Evolutionary conservation across 2,888 invertebrate species (phyloP).

Genomic region (Periphyllus acericola): DNA sequence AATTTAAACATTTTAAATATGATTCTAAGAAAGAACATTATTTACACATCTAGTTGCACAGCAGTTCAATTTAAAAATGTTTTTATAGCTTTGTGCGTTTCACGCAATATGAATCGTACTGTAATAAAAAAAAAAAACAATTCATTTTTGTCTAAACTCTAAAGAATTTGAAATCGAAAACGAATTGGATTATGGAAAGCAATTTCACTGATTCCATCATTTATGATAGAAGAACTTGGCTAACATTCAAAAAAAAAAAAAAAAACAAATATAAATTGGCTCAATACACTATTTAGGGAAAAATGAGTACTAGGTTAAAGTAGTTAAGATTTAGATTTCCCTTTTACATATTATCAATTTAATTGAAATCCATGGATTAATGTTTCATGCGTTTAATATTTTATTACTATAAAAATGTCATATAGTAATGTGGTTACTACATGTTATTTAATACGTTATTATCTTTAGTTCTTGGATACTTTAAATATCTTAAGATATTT

Average conservation of each 20-base stretch:
- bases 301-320: conserved; percentile 18
- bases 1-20: too few relatives aligned
- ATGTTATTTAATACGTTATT: too few relatives aligned
- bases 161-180: conserved; percentile 11
- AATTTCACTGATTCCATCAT: not conserved
- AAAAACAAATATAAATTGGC: not conserved
- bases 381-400: not conserved
- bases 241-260: conserved; percentile 1
- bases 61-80: too few relatives aligned
- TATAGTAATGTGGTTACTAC: too few relatives aligned
- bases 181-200: not conserved
- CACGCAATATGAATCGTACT: too few relatives aligned
- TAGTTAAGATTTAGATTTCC: conserved; percentile 6
- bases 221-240: conserved; percentile 37
- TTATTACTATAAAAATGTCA: too few relatives aligned
- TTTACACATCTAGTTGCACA: too few relatives aligned
- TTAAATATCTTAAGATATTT: too few relatives aligned
- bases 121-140: too few relatives aligned
- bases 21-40: too few relatives aligned
- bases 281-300: not conserved
- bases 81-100: too few relatives aligned
- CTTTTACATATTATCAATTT: not conserved
- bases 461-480: too few relatives aligned
- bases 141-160: not conserved
- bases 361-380: not conserved